Evolutionary conservation across 1,140 invertebrate genomes (phyloP), one percentile per base, ranked within the genome.

Genomic region (Drosophila eugracilis): DNA sequence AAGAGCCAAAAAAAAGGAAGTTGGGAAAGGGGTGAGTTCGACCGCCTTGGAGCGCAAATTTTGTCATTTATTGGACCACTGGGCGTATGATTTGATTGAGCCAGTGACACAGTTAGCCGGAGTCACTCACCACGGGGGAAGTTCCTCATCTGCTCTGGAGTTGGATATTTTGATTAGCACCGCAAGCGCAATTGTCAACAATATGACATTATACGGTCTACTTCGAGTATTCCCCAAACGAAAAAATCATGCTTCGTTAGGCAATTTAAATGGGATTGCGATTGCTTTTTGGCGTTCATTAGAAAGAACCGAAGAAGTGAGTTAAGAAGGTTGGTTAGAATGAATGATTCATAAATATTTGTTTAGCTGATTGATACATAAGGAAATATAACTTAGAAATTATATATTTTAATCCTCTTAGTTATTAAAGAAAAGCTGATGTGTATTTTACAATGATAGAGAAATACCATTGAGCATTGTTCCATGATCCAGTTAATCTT

Each of bases 21-120:
- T n/a, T n/a, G n/a, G n/a, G n/a, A 17, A 54, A n/a, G 28, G 32
- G 19, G 32, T 21, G 52, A 60, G 72, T 24, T 15, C 10, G 2
- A 5, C 21, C 30, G 32, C 47, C 62, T 48, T 48, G 24, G 49
- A 26, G 75, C 49, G 72, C 42, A 59, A 41, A 90, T 78, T 90
- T 90, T 78, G 58, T 90, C 81, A 90, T 90, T 90, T 86, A 86
- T 57, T 90, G 88, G 88, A 76, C 69, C 86, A 90, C 86, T 90
- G 86, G 65, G 86, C 86, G 69, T 48, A 83, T 90, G 86, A 90
- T 90, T 90, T 59, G 57, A 90, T 90, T 90, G 81, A 15, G 66
- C 78, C 71, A 83, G 75, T 86, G 86, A 90, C 88, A 88, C 83
- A 86, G 42, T 88, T 86, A 17, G 66, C 15, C 36, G 26, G 34